Conservation (phyloP, 1,140 invertebrate genomes). For the Drosophila saltans region DNA sequence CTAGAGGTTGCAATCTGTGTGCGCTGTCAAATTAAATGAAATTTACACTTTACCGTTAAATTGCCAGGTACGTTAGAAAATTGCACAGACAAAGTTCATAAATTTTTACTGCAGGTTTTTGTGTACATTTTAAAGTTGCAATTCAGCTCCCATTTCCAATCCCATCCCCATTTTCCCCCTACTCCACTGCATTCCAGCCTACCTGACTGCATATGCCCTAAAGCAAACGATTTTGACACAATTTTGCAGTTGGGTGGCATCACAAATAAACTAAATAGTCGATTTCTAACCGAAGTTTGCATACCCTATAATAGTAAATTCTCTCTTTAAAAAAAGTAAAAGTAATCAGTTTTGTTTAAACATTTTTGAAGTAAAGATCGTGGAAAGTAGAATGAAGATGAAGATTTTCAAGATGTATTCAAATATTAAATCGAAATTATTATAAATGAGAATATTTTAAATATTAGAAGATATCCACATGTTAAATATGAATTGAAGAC, state of each 20-base stretch:
- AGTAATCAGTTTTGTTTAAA: too few species aligned
- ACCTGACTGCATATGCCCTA: constrained; percentile 42
- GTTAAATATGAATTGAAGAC: too few species aligned
- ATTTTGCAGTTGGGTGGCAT: constrained; percentile 59
- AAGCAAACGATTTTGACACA: constrained; percentile 66
- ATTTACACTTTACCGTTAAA: constrained; percentile 82
- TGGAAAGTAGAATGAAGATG: too few species aligned
- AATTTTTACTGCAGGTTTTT: constrained; percentile 55
- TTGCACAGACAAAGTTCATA: constrained; percentile 50
- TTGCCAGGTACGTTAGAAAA: constrained; percentile 74
- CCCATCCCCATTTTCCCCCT: background rate
- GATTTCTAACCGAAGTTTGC: background rate
- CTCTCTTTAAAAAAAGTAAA: too few species aligned
- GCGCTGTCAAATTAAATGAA: constrained; percentile 76
- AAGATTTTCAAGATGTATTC: too few species aligned
- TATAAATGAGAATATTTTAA: too few species aligned
- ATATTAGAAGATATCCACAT: too few species aligned
- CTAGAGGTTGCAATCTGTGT: constrained; percentile 46
- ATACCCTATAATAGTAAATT: background rate
- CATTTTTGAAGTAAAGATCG: too few species aligned
- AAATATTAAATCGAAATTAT: too few species aligned
- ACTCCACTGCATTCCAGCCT: background rate
- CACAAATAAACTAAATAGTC: constrained; percentile 19
- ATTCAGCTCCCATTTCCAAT: background rate
- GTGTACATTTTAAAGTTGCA: constrained; percentile 61